Evolutionary conservation across 2,888 invertebrate species (phyloP).

Genomic region (Drosophila kuntzei): DNA sequence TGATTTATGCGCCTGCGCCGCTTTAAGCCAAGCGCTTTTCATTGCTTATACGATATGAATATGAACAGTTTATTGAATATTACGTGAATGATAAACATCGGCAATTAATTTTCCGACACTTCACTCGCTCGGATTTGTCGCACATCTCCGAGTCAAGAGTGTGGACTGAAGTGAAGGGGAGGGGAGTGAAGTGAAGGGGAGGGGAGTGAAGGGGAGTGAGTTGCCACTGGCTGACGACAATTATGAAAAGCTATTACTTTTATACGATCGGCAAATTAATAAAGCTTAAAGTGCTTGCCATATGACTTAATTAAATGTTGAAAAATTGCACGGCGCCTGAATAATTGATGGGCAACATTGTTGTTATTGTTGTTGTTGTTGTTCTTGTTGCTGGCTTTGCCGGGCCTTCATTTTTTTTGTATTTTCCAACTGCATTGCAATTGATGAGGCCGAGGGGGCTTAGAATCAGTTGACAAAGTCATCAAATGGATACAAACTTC

Average conservation of each 20-base stretch:
- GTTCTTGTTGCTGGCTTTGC: not conserved
- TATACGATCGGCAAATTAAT: constrained; percentile 71
- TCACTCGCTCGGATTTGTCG: constrained; percentile 48
- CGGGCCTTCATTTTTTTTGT: constrained; percentile 1
- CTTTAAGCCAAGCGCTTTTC: constrained; percentile 47
- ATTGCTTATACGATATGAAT: constrained; percentile 32
- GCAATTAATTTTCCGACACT: constrained; percentile 61
- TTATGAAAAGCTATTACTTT: constrained; percentile 61
- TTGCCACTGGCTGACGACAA: constrained; percentile 42
- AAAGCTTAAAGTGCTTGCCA: constrained; percentile 70
- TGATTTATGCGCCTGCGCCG: constrained; percentile 53
- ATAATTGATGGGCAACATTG: constrained; percentile 58
- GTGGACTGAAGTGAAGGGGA: constrained; percentile 1
- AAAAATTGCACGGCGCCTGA: constrained; percentile 61
- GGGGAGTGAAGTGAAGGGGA: not conserved
- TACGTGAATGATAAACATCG: constrained; percentile 68
- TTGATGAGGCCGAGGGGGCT: constrained; percentile 31
- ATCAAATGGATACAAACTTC: too few species aligned
- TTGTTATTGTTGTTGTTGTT: constrained; percentile 4
- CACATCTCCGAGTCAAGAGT: constrained; percentile 38
- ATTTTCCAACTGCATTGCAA: constrained; percentile 16
- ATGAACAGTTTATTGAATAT: constrained; percentile 62
- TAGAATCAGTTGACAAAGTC: constrained; percentile 18
- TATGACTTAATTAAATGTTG: constrained; percentile 76
- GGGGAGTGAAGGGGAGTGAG: constrained; percentile 10